Evolutionary conservation across 2,888 invertebrate genomes (phyloP).

Genomic region (Meloe dianella): DNA sequence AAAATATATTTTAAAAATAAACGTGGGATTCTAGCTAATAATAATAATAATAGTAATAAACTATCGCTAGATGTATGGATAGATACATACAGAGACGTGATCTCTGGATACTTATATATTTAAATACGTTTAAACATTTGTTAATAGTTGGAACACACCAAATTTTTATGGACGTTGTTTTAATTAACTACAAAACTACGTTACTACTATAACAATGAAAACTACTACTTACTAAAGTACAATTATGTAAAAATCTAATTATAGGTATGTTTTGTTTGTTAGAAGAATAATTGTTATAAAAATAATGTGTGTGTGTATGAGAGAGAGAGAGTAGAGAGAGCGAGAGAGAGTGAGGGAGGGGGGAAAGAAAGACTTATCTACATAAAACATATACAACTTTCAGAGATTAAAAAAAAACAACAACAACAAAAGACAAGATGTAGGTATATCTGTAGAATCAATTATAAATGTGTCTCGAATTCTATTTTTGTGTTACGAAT

Average conservation of each 20-base stretch:
- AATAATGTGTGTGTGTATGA: no score
- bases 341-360: no score
- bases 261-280: not conserved
- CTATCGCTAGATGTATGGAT: not conserved
- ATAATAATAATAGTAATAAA: not conserved
- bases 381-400: no score
- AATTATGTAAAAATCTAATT: conserved; percentile 4
- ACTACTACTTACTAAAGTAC: not conserved
- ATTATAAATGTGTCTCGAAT: not conserved
- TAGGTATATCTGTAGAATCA: not conserved
- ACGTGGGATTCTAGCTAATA: not conserved
- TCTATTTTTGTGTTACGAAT: not conserved
- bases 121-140: not conserved
- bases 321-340: no score
- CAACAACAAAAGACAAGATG: no score
- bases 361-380: no score
- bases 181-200: no score
- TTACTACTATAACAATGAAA: not conserved
- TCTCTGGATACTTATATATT: no score
- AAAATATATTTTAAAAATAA: not conserved
- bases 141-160: no score
- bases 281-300: no score
- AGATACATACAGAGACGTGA: not conserved
- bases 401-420: no score
- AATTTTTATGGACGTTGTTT: no score